These are phyloP conservation scores for Aptenodytes patagonicus DNA, from an alignment of 2,113 vertebrate genomes.

Conservation along the genomic window DNA sequence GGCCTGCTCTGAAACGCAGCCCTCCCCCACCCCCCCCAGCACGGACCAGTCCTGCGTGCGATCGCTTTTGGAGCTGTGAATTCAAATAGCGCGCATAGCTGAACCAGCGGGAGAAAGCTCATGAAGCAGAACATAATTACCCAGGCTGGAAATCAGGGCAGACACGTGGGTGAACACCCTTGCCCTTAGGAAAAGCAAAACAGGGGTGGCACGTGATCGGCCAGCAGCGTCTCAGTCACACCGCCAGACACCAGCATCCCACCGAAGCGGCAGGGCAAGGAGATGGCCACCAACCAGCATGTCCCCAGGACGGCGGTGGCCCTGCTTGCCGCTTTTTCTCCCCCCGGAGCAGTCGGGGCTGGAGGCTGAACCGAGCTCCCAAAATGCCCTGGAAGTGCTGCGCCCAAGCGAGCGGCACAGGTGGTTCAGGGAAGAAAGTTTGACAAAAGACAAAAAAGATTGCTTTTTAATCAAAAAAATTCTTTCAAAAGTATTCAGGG, in stretches of 20 bases:
- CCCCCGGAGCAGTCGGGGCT: fast-evolving
- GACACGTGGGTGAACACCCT: background rate
- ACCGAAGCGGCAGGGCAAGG: background rate
- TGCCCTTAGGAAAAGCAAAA: background rate
- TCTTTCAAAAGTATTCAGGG: background rate
- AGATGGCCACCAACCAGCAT: too few relatives aligned
- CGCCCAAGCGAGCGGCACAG: background rate
- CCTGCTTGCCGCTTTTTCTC: background rate
- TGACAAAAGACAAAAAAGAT: background rate
- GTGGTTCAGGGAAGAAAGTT: background rate
- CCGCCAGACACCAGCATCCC: background rate
- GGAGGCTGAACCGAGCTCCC: background rate
- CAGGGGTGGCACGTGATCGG: background rate
- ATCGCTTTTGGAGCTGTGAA: background rate
- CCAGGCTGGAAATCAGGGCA: conserved; percentile 26
- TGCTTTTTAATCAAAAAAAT: conserved; percentile 30
- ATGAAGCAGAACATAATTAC: background rate
- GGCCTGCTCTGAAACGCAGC: background rate
- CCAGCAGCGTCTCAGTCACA: background rate
- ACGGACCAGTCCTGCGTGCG: background rate
- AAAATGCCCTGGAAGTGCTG: background rate
- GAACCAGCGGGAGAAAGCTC: conserved; percentile 18
- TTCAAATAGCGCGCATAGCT: conserved; percentile 10
- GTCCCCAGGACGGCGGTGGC: background rate
- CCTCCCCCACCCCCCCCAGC: background rate